These are phyloP conservation scores for Campoplex nolae DNA, from an alignment of 2,888 invertebrate species.

Conservation along the genomic window DNA sequence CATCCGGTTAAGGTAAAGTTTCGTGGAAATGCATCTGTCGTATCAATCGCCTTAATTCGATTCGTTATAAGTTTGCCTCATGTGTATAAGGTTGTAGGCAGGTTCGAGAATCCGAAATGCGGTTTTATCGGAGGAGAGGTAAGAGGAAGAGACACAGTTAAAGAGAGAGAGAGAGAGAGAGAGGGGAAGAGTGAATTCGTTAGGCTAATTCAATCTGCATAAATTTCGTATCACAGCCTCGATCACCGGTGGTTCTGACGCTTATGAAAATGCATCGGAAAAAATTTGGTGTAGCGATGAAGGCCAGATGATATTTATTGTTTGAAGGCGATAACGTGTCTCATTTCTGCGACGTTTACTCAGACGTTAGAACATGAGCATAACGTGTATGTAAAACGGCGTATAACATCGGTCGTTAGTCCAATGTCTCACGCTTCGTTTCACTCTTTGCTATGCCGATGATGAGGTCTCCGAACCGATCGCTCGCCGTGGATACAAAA, in stretches of 20 bases:
- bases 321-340: neutral
- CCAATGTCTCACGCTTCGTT: slow-evolving; percentile 46
- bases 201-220: slow-evolving; percentile 55
- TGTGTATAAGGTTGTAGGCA: slow-evolving; percentile 28
- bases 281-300: neutral
- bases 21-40: slow-evolving; percentile 29
- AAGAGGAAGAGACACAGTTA: neutral
- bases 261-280: slow-evolving; percentile 35
- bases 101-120: slow-evolving; percentile 29
- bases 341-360: neutral
- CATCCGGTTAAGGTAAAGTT: neutral
- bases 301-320: slow-evolving; percentile 16
- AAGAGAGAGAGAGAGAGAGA: neutral
- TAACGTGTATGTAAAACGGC: slow-evolving; percentile 1
- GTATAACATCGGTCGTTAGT: slow-evolving; percentile 55
- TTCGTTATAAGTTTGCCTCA: slow-evolving; percentile 24
- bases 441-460: slow-evolving; percentile 3
- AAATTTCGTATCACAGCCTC: slow-evolving; percentile 35
- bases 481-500: slow-evolving; percentile 37
- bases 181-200: neutral
- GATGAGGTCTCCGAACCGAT: slow-evolving; percentile 12
- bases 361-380: neutral
- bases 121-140: slow-evolving; percentile 12
- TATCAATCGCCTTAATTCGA: slow-evolving; percentile 52
- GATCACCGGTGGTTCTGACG: neutral